A percentile compares a stretch with the other conserved stretches of the same genome.
Evolutionary conservation across 2,113 vertebrate genomes (phyloP).

Genomic region (Oncorhynchus keta): DNA sequence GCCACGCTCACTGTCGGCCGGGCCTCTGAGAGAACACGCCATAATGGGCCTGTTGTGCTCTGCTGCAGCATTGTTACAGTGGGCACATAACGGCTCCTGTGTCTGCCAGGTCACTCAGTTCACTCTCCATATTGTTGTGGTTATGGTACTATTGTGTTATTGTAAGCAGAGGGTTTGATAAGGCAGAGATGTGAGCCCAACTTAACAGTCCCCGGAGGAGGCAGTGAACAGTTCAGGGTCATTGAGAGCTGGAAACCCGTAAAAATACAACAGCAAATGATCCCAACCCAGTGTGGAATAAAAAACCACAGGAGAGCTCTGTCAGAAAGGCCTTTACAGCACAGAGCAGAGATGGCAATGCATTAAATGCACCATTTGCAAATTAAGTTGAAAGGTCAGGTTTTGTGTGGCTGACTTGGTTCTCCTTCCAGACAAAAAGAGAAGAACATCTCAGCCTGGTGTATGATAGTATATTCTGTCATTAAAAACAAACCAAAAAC

Average conservation of each 20-base stretch:
- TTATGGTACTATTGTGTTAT: conserved; percentile 47
- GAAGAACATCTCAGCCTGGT: conserved; percentile 22
- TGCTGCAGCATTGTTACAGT: conserved; percentile 51
- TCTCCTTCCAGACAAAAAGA: conserved; percentile 28
- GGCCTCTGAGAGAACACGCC: conserved; percentile 50
- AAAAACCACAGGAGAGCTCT: conserved; percentile 11
- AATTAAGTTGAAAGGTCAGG: conserved; percentile 45
- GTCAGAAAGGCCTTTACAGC: conserved; percentile 23
- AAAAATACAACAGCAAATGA: conserved; percentile 58
- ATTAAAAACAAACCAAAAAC: conserved; percentile 51
- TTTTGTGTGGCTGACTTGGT: conserved; percentile 53
- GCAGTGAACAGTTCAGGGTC: conserved; percentile 62
- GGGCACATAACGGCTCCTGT: conserved; percentile 46
- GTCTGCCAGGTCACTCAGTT: conserved; percentile 54
- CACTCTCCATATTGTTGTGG: conserved; percentile 38
- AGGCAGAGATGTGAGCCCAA: conserved; percentile 50
- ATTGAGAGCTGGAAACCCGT: conserved; percentile 53
- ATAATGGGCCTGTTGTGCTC: conserved; percentile 60
- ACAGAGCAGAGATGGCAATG: conserved; percentile 17
- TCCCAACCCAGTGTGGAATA: conserved; percentile 35
- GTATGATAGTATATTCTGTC: conserved; percentile 36
- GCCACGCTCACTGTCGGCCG: conserved; percentile 42
- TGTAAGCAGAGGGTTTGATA: conserved; percentile 55
- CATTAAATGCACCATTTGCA: conserved; percentile 44
- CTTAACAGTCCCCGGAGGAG: conserved; percentile 55